These are phyloP conservation scores for Brachypteracias leptosomus DNA, from an alignment of 2,113 vertebrate genomes.

Conservation along the genomic window DNA sequence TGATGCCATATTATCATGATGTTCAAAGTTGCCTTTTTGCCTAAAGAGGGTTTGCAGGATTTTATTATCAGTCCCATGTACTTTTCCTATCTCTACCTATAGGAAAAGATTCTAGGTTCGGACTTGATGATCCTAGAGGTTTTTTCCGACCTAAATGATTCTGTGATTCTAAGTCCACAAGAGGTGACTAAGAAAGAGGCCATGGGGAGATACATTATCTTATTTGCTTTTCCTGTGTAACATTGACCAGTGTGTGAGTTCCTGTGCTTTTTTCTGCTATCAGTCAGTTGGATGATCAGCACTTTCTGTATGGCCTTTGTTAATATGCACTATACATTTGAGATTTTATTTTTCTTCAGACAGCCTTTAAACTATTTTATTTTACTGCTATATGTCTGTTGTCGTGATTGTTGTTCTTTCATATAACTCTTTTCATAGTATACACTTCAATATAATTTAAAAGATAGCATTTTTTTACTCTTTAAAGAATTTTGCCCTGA, in stretches of 20 bases:
- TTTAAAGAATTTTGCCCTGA: neutral
- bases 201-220: neutral
- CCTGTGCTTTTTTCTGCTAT: neutral
- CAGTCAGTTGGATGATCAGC: neutral
- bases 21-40: neutral
- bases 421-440: neutral
- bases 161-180: too few species aligned
- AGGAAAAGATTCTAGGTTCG: neutral
- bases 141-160: too few species aligned
- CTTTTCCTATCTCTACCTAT: neutral
- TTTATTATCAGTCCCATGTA: neutral
- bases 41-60: neutral
- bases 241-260: neutral
- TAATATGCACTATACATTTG: neutral
- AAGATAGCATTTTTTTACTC: neutral
- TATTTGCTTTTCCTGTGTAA: neutral
- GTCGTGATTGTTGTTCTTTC: neutral
- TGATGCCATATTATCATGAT: neutral
- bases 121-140: too few species aligned
- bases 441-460: neutral
- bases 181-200: neutral
- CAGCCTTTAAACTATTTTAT: neutral
- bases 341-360: neutral
- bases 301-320: neutral
- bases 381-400: neutral